Conservation (phyloP, 2,797 vertebrate genomes). For the Caiman crocodilus region DNA sequence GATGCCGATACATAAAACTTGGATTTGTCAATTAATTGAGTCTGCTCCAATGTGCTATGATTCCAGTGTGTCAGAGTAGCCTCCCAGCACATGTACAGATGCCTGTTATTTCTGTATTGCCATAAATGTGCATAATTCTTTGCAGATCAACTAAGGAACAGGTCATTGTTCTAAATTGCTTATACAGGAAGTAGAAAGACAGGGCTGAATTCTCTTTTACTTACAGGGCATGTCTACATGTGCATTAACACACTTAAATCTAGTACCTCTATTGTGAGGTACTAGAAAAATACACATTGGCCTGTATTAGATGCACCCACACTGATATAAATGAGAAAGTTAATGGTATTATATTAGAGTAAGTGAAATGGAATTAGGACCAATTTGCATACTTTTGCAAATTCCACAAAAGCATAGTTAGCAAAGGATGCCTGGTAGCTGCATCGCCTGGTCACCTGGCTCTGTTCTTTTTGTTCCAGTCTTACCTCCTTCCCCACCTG, state of each 20-base stretch:
- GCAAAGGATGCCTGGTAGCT: background rate
- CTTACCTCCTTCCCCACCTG: fast-evolving
- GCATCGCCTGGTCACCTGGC: background rate
- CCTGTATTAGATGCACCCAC: background rate
- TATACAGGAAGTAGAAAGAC: background rate
- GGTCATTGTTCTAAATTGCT: background rate
- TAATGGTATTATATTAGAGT: fast-evolving
- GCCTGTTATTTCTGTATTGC: background rate
- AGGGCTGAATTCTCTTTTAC: background rate
- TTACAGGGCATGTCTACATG: no score
- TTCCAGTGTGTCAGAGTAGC: no score
- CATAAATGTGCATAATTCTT: background rate
- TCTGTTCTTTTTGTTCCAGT: background rate
- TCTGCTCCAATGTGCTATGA: no score
- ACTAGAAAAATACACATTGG: no score
- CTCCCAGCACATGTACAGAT: no score
- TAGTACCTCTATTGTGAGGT: no score
- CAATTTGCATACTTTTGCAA: background rate
- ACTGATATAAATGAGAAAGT: background rate
- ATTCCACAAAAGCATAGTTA: background rate
- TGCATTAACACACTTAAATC: no score
- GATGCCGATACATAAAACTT: no score
- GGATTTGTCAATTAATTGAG: no score
- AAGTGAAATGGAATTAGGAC: background rate
- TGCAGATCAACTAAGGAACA: background rate